These are phyloP conservation scores for Thaumetopoea pityocampa DNA, from an alignment of 1,140 invertebrate species.

Conservation along the genomic window DNA sequence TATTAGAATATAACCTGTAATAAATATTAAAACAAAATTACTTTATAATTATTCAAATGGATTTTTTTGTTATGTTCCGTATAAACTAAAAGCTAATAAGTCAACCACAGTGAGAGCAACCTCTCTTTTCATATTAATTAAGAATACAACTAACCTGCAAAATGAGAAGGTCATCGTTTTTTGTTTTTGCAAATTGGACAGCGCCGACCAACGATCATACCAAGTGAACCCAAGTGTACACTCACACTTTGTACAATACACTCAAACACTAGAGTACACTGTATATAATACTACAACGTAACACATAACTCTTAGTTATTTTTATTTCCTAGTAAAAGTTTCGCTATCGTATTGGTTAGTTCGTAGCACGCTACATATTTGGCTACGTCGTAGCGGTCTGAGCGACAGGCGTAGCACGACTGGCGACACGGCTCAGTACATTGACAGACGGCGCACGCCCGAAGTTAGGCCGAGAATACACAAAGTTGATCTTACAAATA, in stretches of 20 bases:
- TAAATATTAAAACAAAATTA: too few relatives aligned
- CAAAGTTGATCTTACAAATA: slow-evolving; percentile 45
- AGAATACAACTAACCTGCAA: slow-evolving; percentile 59
- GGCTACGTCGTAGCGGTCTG: slow-evolving; percentile 39
- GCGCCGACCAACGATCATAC: slow-evolving; percentile 26
- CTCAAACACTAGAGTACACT: slow-evolving; percentile 32
- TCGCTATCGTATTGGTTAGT: slow-evolving; percentile 22
- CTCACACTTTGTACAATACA: slow-evolving; percentile 25
- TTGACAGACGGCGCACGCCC: slow-evolving; percentile 45
- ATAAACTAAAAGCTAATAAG: too few relatives aligned
- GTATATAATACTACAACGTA: slow-evolving; percentile 17
- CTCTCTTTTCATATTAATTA: slow-evolving; percentile 35
- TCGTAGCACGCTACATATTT: slow-evolving; percentile 27
- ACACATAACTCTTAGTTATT: slow-evolving; percentile 20
- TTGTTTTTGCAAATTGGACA: slow-evolving; percentile 38
- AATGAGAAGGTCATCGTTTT: slow-evolving; percentile 52
- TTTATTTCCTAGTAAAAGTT: slow-evolving; percentile 26
- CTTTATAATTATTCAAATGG: too few relatives aligned
- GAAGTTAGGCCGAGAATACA: slow-evolving; percentile 26
- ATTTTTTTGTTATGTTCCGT: too few relatives aligned
- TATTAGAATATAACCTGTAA: too few relatives aligned
- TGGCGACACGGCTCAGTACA: slow-evolving; percentile 34
- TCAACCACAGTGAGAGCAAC: too few relatives aligned
- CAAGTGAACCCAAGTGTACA: slow-evolving; percentile 25
- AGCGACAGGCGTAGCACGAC: slow-evolving; percentile 39